These are phyloP conservation scores for Calameuta filiformis DNA, from an alignment of 2,888 invertebrate genomes.

Conservation along the genomic window DNA sequence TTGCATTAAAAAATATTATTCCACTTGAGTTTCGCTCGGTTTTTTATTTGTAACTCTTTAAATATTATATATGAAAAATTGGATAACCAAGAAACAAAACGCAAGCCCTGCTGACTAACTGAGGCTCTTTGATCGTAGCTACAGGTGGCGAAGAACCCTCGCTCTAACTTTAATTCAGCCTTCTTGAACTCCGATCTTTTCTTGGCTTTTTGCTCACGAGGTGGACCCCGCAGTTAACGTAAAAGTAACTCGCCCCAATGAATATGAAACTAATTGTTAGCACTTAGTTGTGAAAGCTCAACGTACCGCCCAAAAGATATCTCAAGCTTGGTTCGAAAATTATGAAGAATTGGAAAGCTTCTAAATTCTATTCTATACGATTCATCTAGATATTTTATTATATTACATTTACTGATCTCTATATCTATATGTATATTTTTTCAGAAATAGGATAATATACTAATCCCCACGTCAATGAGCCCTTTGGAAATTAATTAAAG, in stretches of 20 bases:
- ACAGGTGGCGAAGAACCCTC: constrained; percentile 44
- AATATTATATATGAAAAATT: background rate
- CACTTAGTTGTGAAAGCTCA: constrained; percentile 24
- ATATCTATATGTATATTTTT: background rate
- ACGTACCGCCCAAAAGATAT: background rate
- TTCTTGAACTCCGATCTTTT: constrained; percentile 30
- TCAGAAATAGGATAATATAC: background rate
- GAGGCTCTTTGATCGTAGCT: constrained; percentile 27
- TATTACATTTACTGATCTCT: background rate
- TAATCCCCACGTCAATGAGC: background rate
- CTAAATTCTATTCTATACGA: background rate
- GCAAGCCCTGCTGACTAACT: background rate
- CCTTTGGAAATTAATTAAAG: background rate
- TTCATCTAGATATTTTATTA: background rate
- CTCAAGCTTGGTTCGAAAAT: background rate
- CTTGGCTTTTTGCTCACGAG: constrained; percentile 1
- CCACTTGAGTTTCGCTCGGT: background rate
- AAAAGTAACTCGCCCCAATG: constrained; percentile 34
- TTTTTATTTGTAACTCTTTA: background rate
- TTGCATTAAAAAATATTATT: background rate
- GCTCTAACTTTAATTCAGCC: constrained; percentile 40
- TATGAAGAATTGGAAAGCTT: background rate
- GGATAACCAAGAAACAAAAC: background rate
- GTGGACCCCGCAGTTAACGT: constrained; percentile 28
- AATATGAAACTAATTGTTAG: constrained; percentile 29